Conservation (phyloP, 2,888 invertebrate species). For the Cerastis rubricosa region DNA sequence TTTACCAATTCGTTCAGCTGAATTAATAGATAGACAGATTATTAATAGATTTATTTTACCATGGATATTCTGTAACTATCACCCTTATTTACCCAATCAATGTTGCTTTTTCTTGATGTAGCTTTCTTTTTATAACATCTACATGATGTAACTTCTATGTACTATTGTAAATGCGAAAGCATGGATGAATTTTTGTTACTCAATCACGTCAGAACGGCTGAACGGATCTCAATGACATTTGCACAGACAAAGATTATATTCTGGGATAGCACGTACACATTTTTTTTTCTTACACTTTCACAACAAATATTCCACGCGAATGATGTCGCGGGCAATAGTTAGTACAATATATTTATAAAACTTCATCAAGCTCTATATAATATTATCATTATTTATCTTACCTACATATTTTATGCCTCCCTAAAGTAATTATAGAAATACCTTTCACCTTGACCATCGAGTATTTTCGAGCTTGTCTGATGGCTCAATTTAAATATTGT, state of each 20-base stretch:
- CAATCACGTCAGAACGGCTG: too few relatives aligned
- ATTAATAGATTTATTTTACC: background rate
- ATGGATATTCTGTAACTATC: background rate
- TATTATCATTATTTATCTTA: background rate
- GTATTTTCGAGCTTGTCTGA: conserved; percentile 14
- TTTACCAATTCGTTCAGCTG: background rate
- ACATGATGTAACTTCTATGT: too few relatives aligned
- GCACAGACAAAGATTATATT: too few relatives aligned
- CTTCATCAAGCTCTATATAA: background rate
- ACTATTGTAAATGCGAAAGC: too few relatives aligned
- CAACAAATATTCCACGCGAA: too few relatives aligned
- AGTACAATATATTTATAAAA: background rate
- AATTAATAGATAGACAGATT: background rate
- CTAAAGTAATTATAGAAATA: conserved; percentile 4
- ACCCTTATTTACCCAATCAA: background rate
- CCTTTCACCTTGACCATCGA: conserved; percentile 9
- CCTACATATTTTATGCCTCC: background rate
- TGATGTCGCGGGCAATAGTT: too few relatives aligned
- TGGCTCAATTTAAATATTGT: conserved; percentile 6
- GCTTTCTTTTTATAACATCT: background rate
- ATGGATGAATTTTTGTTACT: too few relatives aligned
- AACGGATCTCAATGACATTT: too few relatives aligned
- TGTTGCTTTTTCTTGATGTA: background rate
- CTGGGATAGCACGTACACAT: too few relatives aligned
- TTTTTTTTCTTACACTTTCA: too few relatives aligned